These are phyloP conservation scores for cattle (Bos taurus) DNA, from an alignment of 2,113 vertebrate genomes.

Conservation along the genomic window ARS-UCD2.0 NC_037354.1:8635001-8635500, in stretches of 20 bases:
- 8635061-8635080: not conserved
- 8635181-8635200: not conserved
- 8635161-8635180: not conserved
- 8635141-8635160: not conserved
- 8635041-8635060: not conserved
- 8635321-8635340: not conserved
- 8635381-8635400: not conserved
- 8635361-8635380: not conserved
- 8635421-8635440: not conserved
- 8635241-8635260: not conserved
- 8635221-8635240: not conserved
- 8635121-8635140: not conserved
- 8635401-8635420: not conserved
- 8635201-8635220: not conserved
- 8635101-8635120: not conserved
- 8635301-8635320: not conserved
- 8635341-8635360: not conserved
- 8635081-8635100: rapidly evolving
- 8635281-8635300: not conserved
- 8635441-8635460: not conserved
- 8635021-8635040: not conserved
- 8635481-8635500: not conserved
- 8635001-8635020: not conserved
- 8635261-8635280: not conserved
- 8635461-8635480: not conserved